A percentile compares a stretch with the other conserved stretches of the same genome.
phyloP scores from a whole-genome alignment of 2,113 vertebrate genomes.

The Misgurnus mizolepis region DNA sequence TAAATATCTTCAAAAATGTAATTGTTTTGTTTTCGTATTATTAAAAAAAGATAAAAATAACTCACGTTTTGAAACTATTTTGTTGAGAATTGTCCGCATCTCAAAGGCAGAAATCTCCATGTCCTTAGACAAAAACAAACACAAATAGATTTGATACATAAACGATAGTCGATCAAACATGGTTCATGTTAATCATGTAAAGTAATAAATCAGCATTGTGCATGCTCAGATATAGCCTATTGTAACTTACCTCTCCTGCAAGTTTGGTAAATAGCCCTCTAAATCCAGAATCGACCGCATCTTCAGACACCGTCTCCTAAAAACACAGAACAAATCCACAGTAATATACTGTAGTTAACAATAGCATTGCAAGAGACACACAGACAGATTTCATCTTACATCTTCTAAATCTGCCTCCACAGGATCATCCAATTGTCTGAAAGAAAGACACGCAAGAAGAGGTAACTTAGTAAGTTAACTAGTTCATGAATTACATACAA shows the following conservation, averaged over 20 bases:
- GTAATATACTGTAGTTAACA: neutral
- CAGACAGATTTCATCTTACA: slow-evolving; percentile 61
- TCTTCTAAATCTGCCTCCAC: slow-evolving; percentile 75
- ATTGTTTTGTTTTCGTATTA: slow-evolving; percentile 62
- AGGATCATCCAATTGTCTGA: slow-evolving; percentile 76
- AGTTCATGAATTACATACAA: neutral
- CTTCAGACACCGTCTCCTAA: slow-evolving; percentile 66
- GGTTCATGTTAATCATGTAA: neutral
- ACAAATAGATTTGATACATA: neutral
- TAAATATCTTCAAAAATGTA: neutral
- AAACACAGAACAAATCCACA: slow-evolving; percentile 9
- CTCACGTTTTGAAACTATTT: slow-evolving; percentile 75
- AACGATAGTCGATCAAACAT: neutral
- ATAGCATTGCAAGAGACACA: neutral
- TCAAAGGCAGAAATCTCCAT: slow-evolving; percentile 75
- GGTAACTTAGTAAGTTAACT: neutral
- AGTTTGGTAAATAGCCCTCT: slow-evolving; percentile 68
- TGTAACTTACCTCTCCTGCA: slow-evolving; percentile 65
- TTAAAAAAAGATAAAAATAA: neutral
- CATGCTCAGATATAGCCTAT: slow-evolving; percentile 49
- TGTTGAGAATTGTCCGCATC: slow-evolving; percentile 78
- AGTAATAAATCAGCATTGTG: slow-evolving; percentile 2
- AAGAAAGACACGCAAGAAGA: neutral
- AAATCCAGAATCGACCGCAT: slow-evolving; percentile 63
- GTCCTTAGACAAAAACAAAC: slow-evolving; percentile 70